A percentile compares a stretch with the other conserved stretches of the same genome.
Evolutionary conservation across 2,888 invertebrate species (phyloP).

Genomic region (Carcina quercana): DNA sequence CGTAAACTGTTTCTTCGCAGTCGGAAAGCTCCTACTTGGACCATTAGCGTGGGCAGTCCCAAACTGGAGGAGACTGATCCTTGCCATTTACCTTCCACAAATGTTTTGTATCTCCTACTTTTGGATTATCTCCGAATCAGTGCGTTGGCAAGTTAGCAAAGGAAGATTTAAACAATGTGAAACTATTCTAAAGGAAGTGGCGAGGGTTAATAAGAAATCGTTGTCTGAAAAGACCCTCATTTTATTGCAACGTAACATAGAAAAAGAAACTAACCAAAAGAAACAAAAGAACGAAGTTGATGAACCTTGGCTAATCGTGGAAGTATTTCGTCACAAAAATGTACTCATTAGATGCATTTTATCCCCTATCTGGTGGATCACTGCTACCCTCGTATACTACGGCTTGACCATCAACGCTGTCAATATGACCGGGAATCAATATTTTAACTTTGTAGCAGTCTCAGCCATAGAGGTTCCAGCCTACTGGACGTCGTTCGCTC

Average conservation of each 20-base stretch:
- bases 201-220: slow-evolving; percentile 69
- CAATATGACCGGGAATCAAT: slow-evolving; percentile 76
- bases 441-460: slow-evolving; percentile 77
- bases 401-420: slow-evolving; percentile 79
- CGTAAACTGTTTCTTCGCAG: slow-evolving; percentile 79
- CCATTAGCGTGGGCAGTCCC: slow-evolving; percentile 78
- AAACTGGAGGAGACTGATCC: slow-evolving; percentile 79
- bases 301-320: slow-evolving; percentile 45
- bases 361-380: no score
- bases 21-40: slow-evolving; percentile 80
- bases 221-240: slow-evolving; percentile 40
- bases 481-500: slow-evolving; percentile 70
- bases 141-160: slow-evolving; percentile 83
- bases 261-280: slow-evolving; percentile 30
- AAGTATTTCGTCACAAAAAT: slow-evolving; percentile 38
- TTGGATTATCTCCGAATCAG: slow-evolving; percentile 79
- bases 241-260: slow-evolving; percentile 28
- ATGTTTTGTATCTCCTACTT: slow-evolving; percentile 76
- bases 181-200: slow-evolving; percentile 74
- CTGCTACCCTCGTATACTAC: slow-evolving; percentile 78
- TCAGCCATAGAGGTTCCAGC: slow-evolving; percentile 79
- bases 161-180: slow-evolving; percentile 78
- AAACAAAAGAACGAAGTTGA: slow-evolving; percentile 44
- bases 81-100: slow-evolving; percentile 78
- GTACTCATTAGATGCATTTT: slow-evolving; percentile 36